Conservation (phyloP, 2,113 vertebrate genomes). For the Clarias macrocephalus region DNA sequence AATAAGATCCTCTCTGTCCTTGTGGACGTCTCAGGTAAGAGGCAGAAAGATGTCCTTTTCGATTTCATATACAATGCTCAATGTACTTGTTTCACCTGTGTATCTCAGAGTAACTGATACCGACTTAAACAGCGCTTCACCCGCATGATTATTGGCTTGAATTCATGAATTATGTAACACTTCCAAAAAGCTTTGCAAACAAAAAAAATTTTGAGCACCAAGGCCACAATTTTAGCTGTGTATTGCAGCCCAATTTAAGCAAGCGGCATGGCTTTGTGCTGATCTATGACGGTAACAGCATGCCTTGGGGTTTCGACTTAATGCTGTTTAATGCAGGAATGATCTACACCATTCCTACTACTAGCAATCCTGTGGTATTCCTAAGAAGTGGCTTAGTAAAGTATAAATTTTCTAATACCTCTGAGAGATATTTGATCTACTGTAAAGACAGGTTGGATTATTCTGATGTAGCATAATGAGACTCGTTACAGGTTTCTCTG, state of each 20-base stretch:
- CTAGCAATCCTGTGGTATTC: constrained; percentile 62
- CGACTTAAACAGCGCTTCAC: background rate
- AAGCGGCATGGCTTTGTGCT: background rate
- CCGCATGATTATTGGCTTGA: constrained; percentile 27
- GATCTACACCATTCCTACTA: constrained; percentile 68
- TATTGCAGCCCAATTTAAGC: constrained; percentile 45
- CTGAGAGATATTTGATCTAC: constrained; percentile 53
- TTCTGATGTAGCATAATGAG: background rate
- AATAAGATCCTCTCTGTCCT: constrained; percentile 50
- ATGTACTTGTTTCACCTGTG: background rate
- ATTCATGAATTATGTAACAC: constrained; percentile 5
- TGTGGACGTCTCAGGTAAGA: constrained; percentile 50
- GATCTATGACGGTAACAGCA: constrained; percentile 47
- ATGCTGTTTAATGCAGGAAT: constrained; percentile 68
- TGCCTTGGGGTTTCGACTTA: constrained; percentile 69
- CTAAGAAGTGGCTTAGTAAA: constrained; percentile 61
- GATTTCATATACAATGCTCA: background rate
- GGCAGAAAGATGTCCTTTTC: background rate
- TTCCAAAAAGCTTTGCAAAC: constrained; percentile 5
- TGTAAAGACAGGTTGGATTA: constrained; percentile 59
- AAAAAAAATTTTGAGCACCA: constrained; percentile 3
- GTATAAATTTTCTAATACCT: constrained; percentile 62
- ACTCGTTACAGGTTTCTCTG: too few relatives aligned
- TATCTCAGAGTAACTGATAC: background rate
- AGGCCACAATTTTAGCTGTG: constrained; percentile 41